These are phyloP conservation scores for Fissipunctia ypsillon DNA, from an alignment of 2,888 invertebrate species.

Conservation along the genomic window DNA sequence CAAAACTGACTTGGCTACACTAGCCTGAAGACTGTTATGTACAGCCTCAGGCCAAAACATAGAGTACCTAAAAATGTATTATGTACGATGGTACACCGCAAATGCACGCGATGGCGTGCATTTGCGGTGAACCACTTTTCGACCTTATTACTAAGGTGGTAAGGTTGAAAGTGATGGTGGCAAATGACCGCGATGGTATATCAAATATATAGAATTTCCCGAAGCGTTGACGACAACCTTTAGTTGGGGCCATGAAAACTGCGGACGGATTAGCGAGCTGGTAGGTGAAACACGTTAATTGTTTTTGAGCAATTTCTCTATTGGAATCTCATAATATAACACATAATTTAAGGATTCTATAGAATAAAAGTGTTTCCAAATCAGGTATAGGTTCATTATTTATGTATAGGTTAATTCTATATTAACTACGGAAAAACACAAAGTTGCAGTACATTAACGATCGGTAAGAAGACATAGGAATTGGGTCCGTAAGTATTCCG, in stretches of 20 bases:
- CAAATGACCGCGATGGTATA: too few relatives aligned
- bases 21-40: conserved; percentile 2
- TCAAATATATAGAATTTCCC: conserved; percentile 43
- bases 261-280: neutral
- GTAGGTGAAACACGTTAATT: neutral
- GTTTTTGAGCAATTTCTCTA: neutral
- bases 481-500: too few relatives aligned
- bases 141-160: too few relatives aligned
- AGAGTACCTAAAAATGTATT: conserved; percentile 52
- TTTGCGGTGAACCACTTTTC: too few relatives aligned
- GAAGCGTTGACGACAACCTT: conserved; percentile 39
- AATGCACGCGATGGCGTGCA: too few relatives aligned
- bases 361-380: neutral
- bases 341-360: neutral
- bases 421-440: neutral
- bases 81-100: too few relatives aligned
- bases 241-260: conserved; percentile 22
- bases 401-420: too few relatives aligned
- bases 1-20: neutral
- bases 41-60: conserved; percentile 29
- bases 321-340: neutral
- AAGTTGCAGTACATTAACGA: neutral
- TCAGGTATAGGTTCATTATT: too few relatives aligned
- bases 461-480: neutral
- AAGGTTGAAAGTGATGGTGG: too few relatives aligned